Conservation (phyloP, 92 coral and sea anemone species). For the Porites evermanni region DNA sequence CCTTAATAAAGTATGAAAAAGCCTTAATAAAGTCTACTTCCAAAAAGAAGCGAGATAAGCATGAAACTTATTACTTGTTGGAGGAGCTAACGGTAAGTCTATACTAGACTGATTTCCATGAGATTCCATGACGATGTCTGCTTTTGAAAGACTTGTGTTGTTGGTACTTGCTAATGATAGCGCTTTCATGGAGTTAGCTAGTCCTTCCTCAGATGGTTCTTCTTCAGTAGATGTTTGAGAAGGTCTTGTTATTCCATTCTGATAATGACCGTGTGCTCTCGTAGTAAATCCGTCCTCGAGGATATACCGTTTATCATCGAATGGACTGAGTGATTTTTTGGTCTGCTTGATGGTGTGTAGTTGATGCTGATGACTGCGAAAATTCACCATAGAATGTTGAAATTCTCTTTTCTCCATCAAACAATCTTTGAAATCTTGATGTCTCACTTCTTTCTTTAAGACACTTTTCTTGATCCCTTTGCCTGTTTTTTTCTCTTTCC, state of each 20-base stretch:
- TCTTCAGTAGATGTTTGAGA: no score
- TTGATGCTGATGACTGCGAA: not conserved
- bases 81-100: no score
- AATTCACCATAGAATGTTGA: not conserved
- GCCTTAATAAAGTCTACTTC: no score
- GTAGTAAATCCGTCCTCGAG: not conserved
- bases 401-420: not conserved
- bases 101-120: no score
- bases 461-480: constrained; percentile 41
- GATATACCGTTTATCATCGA: not conserved
- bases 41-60: no score
- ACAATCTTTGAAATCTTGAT: not conserved
- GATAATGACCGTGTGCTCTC: not conserved
- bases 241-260: not conserved
- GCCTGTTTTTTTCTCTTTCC: not conserved
- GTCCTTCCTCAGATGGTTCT: no score
- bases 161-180: no score
- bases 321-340: not conserved
- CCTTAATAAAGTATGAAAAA: no score
- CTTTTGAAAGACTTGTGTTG: no score
- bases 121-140: no score
- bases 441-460: not conserved
- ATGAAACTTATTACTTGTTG: no score
- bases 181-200: no score
- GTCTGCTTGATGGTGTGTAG: not conserved